Evolutionary conservation across 2,888 invertebrate species (phyloP).

Genomic region (Rosalia funebris): DNA sequence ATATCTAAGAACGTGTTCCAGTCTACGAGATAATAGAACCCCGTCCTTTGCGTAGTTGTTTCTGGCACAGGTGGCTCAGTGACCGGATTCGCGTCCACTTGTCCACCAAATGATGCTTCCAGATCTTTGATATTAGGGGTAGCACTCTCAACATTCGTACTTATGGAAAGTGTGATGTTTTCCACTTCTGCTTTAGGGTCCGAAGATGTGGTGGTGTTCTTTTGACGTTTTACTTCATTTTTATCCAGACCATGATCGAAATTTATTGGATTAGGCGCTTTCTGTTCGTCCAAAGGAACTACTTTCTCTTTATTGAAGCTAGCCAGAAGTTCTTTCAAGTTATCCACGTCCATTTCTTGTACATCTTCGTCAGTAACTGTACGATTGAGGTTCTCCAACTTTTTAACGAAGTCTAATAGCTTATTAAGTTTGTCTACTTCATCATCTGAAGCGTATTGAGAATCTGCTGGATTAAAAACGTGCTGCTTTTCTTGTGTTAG

Average conservation of each 20-base stretch:
- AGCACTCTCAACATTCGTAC: constrained; percentile 51
- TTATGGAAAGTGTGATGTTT: neutral
- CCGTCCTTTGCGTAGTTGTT: constrained; percentile 76
- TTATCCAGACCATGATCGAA: constrained; percentile 59
- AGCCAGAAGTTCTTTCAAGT: constrained; percentile 56
- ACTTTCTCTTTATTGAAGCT: constrained; percentile 50
- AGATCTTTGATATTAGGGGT: constrained; percentile 72
- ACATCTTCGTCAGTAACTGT: constrained; percentile 63
- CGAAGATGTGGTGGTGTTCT: constrained; percentile 48
- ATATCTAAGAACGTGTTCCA: constrained; percentile 90
- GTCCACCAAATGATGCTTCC: constrained; percentile 81
- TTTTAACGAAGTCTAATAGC: constrained; percentile 64
- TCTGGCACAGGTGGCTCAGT: constrained; percentile 66
- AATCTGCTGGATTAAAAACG: constrained; percentile 57
- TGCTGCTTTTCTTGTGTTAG: constrained; percentile 41
- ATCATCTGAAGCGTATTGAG: constrained; percentile 61
- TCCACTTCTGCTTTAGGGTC: constrained; percentile 18
- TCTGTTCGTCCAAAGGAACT: constrained; percentile 54
- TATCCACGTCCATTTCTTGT: constrained; percentile 60
- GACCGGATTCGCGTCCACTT: constrained; percentile 66
- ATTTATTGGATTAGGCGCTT: constrained; percentile 62
- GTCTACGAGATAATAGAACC: constrained; percentile 85
- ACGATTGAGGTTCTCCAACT: constrained; percentile 62
- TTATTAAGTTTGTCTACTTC: constrained; percentile 66
- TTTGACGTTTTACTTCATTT: constrained; percentile 67